Base-by-base conservation (phyloP, 2,888 invertebrate genomes). In the Acrobasis repandana region DNA sequence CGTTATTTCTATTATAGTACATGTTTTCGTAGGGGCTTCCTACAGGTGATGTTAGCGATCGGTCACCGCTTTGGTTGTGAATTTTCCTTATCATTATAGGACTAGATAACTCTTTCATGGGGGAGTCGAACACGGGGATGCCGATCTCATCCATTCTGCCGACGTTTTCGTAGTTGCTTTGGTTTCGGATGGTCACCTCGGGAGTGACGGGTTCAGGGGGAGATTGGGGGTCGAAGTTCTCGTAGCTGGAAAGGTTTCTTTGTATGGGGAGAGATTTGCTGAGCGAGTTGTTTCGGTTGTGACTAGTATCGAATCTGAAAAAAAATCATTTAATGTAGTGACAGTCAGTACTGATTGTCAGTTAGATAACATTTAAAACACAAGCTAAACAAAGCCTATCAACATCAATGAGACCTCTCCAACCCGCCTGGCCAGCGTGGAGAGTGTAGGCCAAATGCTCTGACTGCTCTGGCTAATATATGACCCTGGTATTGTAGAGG, bases 21-120 rank as follows among this genome's bases (percentile, higher is more conserved):
- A 95, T 92, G 75, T 95, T 95, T 79, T 95, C 95, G 70, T 95
- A 95, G 0, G 94, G 93, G 69, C 93, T 93, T 4, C 82, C 80
- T 61, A 83, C 73, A 0, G 88, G 86, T 0, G 87, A 85, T 0
- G 79, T 67, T 2, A 73, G 63, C 9, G 72, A 70, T 63, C 71
- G 69, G 52, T 70, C 65, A 28, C 67, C 71, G 18, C 76, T 84
- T 72, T 85, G 83, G 72, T 82, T 77, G 64, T 59, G 28, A 10
- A 79, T 66, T 71, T 86, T 91, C 59, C 89, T 85, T 67, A 90
- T 85, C 80, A 90, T 80, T 47, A 87, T 78, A 0, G 90, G 91
- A 81, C 91, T 92, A 76, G 91, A 87, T 51, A 91, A 68, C 61
- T 88, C 85, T 36, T 82, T 83, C 63, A 73, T 75, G 0, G 80